Conservation (phyloP, 2,888 invertebrate genomes). For the Ferdinandea cuprea region DNA sequence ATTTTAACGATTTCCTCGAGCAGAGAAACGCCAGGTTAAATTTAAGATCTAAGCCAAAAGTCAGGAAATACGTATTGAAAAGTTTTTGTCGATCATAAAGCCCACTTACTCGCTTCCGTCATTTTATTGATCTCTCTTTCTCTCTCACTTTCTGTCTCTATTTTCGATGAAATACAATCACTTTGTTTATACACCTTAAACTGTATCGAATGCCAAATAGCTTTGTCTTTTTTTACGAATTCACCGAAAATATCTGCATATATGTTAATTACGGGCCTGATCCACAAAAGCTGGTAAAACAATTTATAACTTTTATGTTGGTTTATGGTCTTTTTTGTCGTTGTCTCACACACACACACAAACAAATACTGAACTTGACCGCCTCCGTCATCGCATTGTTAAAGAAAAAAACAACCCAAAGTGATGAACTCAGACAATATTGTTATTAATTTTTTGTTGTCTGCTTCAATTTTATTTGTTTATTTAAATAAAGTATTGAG, state of each 20-base stretch:
- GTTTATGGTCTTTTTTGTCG: background rate
- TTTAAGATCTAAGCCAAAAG: slow-evolving; percentile 2
- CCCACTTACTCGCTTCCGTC: slow-evolving; percentile 12
- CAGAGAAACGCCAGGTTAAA: background rate
- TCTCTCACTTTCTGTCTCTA: background rate
- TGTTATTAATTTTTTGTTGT: too few species aligned
- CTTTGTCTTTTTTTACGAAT: background rate
- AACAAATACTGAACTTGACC: background rate
- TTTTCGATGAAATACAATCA: background rate
- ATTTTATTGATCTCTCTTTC: slow-evolving; percentile 2
- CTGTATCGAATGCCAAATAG: background rate
- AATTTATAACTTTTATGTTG: slow-evolving; percentile 16
- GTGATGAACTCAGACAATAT: slow-evolving; percentile 51
- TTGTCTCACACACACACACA: background rate
- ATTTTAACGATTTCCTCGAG: background rate
- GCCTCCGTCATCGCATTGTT: background rate
- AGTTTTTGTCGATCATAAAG: slow-evolving; percentile 1
- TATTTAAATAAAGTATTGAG: slow-evolving; percentile 36
- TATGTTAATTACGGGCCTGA: slow-evolving; percentile 33
- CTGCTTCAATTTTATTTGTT: slow-evolving; percentile 27
- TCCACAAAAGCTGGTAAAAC: slow-evolving; percentile 19
- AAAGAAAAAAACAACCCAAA: slow-evolving; percentile 21
- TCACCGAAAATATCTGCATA: background rate
- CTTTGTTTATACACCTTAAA: background rate
- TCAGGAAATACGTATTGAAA: slow-evolving; percentile 3